A percentile compares a stretch with the other conserved stretches of the same genome.
phyloP scores from a whole-genome alignment of 1,140 invertebrate species.

The Helicoverpa zea region DNA sequence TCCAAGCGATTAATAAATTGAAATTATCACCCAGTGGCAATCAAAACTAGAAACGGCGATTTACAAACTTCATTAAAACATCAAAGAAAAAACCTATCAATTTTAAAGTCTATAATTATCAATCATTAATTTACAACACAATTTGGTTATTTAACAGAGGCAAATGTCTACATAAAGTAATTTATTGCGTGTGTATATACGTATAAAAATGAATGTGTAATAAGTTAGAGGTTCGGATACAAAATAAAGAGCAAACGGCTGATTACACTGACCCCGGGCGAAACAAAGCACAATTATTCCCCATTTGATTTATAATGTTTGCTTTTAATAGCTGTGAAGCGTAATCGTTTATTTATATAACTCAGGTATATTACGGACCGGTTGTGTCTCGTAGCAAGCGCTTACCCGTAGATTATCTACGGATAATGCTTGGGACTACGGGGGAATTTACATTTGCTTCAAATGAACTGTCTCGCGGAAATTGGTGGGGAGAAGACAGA shows the following conservation, averaged over 20 bases:
- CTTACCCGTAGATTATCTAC: constrained; percentile 40
- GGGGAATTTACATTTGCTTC: constrained; percentile 30
- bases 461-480: constrained; percentile 33
- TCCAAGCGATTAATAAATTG: constrained; percentile 12
- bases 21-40: constrained; percentile 38
- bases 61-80: constrained; percentile 44
- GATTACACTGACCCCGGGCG: constrained; percentile 74
- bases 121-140: constrained; percentile 48
- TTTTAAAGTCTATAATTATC: constrained; percentile 43
- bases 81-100: constrained; percentile 42
- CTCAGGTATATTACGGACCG: constrained; percentile 52
- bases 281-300: constrained; percentile 74
- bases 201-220: constrained; percentile 56
- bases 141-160: constrained; percentile 42
- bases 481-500: constrained; percentile 2
- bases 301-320: constrained; percentile 76
- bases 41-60: constrained; percentile 9
- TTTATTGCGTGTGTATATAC: constrained; percentile 37
- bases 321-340: constrained; percentile 70
- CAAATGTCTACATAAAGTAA: constrained; percentile 47
- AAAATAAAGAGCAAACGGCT: constrained; percentile 68
- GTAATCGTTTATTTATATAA: constrained; percentile 66
- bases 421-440: constrained; percentile 25
- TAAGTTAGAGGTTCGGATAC: constrained; percentile 58
- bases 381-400: constrained; percentile 30